Base-by-base conservation (phyloP, 2,888 invertebrate species). In the Tetropium fuscum region DNA sequence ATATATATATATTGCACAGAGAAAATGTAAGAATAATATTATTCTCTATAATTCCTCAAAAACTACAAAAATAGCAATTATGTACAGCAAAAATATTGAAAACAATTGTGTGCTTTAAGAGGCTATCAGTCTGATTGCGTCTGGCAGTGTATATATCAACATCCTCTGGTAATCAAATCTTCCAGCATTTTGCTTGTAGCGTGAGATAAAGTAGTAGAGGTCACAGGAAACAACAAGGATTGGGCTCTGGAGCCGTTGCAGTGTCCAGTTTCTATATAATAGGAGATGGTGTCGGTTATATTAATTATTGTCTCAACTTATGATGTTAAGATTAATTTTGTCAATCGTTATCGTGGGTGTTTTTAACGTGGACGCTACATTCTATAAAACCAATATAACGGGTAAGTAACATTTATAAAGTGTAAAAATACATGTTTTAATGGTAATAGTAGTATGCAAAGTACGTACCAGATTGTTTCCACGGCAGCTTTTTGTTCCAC, bases 331-430 rank as follows among this genome's bases (percentile, higher is more conserved):
- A 44, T 15, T 18, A 32, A 18, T 32, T 48, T 54, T 47, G 10
- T 41, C n/a, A 20, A 43, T 58, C 15, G 41, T 10, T 30, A 27
- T 40, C 13, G 10, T 3, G 8, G 6, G 8, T 22, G 20, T 8
- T 3, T 13, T 1, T 15, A 15, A 4, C 2, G 44, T 16, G 16
- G 22, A 45, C 2, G 59, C 58, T 5, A 60, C 34, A 30, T 59
- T 65, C 34, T 67, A 64, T 43, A 69, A 66, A 53, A 51, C 38
- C 20, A 67, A 62, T 40, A 16, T 64, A 19, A 69, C 64, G 63
- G 68, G 68, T 69, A 53, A 54, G n/a, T n/a, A n/a, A n/a, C n/a
- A n/a, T n/a, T n/a, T n/a, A n/a, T n/a, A n/a, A n/a, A n/a, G n/a
- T n/a, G n/a, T n/a, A n/a, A n/a, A n/a, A n/a, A n/a, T n/a, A n/a